These are phyloP conservation scores for Ceriagrion tenellum DNA, from an alignment of 2,888 invertebrate genomes.

Conservation along the genomic window DNA sequence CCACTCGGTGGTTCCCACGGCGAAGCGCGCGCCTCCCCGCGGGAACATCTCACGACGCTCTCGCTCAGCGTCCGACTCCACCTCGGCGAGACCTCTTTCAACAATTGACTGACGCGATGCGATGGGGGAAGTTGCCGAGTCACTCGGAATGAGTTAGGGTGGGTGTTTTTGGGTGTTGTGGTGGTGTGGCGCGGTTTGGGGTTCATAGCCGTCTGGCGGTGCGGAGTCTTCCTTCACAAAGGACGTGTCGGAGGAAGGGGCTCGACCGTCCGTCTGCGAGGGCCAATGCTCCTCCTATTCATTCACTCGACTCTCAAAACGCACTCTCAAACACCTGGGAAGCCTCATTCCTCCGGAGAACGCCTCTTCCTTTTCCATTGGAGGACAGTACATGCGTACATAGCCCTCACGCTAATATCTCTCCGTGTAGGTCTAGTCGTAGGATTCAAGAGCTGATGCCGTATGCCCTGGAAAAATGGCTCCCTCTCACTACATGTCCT, in stretches of 20 bases:
- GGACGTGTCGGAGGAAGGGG: neutral
- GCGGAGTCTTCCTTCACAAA: neutral
- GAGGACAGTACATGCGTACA: too few species aligned
- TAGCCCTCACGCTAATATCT: too few species aligned
- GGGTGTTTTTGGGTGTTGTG: neutral
- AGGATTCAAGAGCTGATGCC: too few species aligned
- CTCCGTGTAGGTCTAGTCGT: too few species aligned
- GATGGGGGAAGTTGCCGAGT: constrained; percentile 55
- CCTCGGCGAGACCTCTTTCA: constrained; percentile 42
- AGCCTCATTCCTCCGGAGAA: neutral
- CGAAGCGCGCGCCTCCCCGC: too few species aligned
- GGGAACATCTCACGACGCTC: too few species aligned
- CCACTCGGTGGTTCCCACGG: too few species aligned
- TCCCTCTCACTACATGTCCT: too few species aligned
- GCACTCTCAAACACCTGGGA: constrained; percentile 18
- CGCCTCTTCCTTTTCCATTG: too few species aligned
- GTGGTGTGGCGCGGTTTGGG: neutral
- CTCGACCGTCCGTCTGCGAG: too few species aligned
- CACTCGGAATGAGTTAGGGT: constrained; percentile 46
- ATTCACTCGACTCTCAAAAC: neutral
- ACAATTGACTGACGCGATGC: constrained; percentile 58
- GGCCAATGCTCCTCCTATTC: too few species aligned
- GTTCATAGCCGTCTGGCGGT: neutral
- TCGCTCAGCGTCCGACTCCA: neutral
- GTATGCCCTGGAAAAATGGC: too few species aligned